Percentiles rank a stretch among this genome's conserved stretches.
phyloP scores from a whole-genome alignment of 2,113 vertebrate species.

The Caranx ignobilis region DNA sequence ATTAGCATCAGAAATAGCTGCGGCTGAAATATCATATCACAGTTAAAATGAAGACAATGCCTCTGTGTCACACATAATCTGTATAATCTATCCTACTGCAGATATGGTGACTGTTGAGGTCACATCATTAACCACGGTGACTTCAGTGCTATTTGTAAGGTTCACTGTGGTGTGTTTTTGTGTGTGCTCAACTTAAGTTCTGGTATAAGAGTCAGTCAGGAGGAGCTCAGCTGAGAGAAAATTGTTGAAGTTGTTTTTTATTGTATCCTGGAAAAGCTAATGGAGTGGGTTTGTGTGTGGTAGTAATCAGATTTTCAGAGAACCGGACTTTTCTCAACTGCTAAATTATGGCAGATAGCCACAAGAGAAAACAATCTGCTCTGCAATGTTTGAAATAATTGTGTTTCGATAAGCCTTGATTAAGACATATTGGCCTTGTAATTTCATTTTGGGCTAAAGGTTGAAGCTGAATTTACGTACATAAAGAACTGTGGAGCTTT shows the following conservation, averaged over 20 bases:
- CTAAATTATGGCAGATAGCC: not conserved
- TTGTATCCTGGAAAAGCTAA: not conserved
- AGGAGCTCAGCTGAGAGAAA: not conserved
- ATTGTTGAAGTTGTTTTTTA: not conserved
- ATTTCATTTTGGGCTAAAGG: not conserved
- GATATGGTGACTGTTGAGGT: not conserved
- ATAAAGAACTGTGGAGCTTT: not conserved
- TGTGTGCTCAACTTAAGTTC: conserved; percentile 5
- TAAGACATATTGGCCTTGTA: not conserved
- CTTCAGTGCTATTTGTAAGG: conserved; percentile 4
- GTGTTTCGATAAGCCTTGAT: not conserved
- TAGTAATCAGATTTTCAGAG: not conserved
- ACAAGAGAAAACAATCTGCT: not conserved
- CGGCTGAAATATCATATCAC: not conserved
- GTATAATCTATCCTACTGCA: not conserved
- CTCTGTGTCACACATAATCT: conserved; percentile 1
- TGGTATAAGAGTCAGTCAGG: not conserved
- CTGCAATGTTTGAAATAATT: not conserved
- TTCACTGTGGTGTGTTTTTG: conserved; percentile 5
- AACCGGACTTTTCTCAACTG: not conserved
- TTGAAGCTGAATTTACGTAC: not conserved
- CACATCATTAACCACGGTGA: conserved; percentile 35
- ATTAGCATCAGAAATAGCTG: not conserved
- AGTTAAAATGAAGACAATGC: not conserved
- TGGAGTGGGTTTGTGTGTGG: not conserved